A percentile compares a stretch with the other conserved stretches of the same genome.
Evolutionary conservation across 2,888 invertebrate species (phyloP).

Genomic region (Heliconius ismenius): DNA sequence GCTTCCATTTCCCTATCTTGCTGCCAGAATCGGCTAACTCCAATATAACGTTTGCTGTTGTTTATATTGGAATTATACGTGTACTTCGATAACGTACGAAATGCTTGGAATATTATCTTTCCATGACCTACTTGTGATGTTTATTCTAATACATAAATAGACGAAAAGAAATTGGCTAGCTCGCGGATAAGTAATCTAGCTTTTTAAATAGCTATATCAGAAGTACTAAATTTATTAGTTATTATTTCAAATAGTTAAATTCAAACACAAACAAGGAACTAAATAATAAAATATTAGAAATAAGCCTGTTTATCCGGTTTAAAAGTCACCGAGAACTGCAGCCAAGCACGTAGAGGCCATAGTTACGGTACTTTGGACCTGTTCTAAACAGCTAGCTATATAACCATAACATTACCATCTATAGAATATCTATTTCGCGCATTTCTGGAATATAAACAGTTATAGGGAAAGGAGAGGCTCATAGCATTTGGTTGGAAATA

Average conservation of each 20-base stretch:
- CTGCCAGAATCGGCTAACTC: constrained; percentile 43
- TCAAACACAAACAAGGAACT: constrained; percentile 55
- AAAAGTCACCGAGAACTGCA: constrained; percentile 44
- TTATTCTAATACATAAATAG: constrained; percentile 9
- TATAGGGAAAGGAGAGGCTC: neutral
- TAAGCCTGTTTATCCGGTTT: constrained; percentile 52
- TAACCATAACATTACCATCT: constrained; percentile 7
- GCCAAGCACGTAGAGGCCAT: constrained; percentile 57
- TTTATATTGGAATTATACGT: constrained; percentile 28
- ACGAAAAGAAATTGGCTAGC: neutral
- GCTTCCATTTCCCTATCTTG: constrained; percentile 51
- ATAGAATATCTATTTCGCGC: constrained; percentile 15
- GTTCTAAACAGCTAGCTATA: constrained; percentile 36
- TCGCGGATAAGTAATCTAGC: neutral
- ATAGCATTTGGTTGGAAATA: too few species aligned
- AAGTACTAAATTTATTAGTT: neutral
- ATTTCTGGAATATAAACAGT: constrained; percentile 11
- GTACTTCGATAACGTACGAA: constrained; percentile 44
- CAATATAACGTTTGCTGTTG: constrained; percentile 40
- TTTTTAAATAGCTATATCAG: neutral
- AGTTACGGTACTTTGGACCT: constrained; percentile 66
- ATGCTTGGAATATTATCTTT: constrained; percentile 28
- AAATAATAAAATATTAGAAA: constrained; percentile 55
- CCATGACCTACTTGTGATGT: neutral
- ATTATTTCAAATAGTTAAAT: constrained; percentile 47